Percentiles rank a stretch among this genome's conserved stretches.
These are phyloP conservation scores for Hippocampus comes DNA, from an alignment of 2,113 vertebrate genomes.

Conservation along the genomic window DNA sequence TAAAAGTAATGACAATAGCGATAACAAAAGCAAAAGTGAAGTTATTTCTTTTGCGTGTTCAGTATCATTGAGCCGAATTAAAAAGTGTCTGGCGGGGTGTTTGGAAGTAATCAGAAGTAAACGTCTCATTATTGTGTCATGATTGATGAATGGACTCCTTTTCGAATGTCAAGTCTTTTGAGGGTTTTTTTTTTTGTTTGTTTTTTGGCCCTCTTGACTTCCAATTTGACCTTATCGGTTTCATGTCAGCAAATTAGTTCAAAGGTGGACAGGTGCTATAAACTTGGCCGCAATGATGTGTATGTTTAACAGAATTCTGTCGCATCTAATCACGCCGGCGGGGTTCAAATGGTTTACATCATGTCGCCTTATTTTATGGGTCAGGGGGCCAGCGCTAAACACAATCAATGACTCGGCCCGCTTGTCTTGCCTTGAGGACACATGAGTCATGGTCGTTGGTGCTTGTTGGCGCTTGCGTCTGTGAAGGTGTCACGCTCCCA, in stretches of 20 bases:
- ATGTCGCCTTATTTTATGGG: conserved; percentile 57
- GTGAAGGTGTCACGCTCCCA: conserved; percentile 53
- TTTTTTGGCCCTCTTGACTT: not conserved
- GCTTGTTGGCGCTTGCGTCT: conserved; percentile 45
- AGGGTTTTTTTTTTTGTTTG: conserved; percentile 6
- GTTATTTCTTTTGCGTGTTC: conserved; percentile 41
- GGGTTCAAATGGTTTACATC: conserved; percentile 56
- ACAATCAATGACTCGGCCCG: conserved; percentile 50
- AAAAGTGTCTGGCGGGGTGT: conserved; percentile 24
- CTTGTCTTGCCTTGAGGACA: conserved; percentile 42
- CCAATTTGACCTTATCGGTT: conserved; percentile 48
- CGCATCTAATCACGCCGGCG: conserved; percentile 53
- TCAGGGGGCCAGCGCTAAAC: conserved; percentile 59
- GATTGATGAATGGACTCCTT: conserved; percentile 45
- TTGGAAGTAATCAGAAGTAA: conserved; percentile 36
- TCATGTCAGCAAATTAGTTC: conserved; percentile 21
- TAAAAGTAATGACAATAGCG: not conserved
- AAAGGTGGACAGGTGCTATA: conserved; percentile 20
- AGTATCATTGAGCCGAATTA: conserved; percentile 24
- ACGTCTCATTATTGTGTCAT: conserved; percentile 36
- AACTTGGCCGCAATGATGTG: conserved; percentile 16
- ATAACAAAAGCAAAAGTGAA: conserved; percentile 23
- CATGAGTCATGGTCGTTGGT: conserved; percentile 23
- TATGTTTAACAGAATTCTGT: conserved; percentile 53
- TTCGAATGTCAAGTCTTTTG: conserved; percentile 2